phyloP scores from a whole-genome alignment of 2,797 vertebrate genomes.

The Glyptemys insculpta region DNA sequence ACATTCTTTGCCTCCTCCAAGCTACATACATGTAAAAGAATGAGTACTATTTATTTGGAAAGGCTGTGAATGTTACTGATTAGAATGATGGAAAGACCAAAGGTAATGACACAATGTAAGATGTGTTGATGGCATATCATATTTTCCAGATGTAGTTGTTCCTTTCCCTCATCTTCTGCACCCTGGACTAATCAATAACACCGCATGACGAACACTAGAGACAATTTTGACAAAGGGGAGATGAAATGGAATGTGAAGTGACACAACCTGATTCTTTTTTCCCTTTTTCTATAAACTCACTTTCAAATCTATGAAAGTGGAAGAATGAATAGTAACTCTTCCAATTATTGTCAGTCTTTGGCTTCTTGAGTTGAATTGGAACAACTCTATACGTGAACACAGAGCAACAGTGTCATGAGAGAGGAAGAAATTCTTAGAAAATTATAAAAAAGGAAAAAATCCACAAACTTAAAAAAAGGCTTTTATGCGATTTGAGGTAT shows the following conservation, averaged over 20 bases:
- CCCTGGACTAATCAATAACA: neutral
- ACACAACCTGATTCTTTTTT: neutral
- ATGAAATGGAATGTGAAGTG: neutral
- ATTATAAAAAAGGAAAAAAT: neutral
- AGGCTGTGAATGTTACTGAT: neutral
- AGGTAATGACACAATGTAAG: neutral
- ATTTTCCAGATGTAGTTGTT: neutral
- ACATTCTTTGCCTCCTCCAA: neutral
- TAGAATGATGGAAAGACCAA: neutral
- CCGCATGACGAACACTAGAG: neutral
- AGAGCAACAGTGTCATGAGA: neutral
- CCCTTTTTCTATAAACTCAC: neutral
- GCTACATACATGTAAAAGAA: neutral
- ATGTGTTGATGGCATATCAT: accelerated
- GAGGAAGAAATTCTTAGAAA: neutral
- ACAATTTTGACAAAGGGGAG: neutral
- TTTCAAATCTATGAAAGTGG: neutral
- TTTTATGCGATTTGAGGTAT: neutral
- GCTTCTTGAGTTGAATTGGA: accelerated
- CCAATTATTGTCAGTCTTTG: neutral
- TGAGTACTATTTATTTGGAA: neutral
- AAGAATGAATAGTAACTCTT: neutral
- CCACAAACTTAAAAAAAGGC: neutral
- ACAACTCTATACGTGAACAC: neutral
- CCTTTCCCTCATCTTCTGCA: neutral